Evolutionary conservation across 2,797 vertebrate genomes (phyloP), one percentile per base, ranked within the genome.

Genomic region (Sandelia bainsii): DNA sequence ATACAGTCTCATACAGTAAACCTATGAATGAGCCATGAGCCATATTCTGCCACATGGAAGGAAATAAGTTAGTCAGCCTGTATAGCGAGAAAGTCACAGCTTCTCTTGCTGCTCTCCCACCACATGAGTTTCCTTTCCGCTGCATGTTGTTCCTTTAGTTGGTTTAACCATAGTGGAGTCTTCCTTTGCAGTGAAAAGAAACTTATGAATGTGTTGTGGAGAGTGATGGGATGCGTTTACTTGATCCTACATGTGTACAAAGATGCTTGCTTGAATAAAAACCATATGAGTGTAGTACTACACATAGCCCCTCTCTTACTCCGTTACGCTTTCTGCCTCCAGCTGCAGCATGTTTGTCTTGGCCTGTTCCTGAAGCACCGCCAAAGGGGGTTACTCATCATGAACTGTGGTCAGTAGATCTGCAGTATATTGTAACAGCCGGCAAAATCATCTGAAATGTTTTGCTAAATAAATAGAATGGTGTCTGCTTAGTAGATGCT

Each of bases 291-390:
- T 52, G 72, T 45, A 45, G 57, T 48, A 63, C 72, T 46, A 49
- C 53, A 53, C 49, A 25, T 19, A 48, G 8, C 19, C 66, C 29
- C 52, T 16, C 50, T 1, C 61, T 42, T 4, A 6, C 44, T 72
- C 76, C 1, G 57, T 42, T 4, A 5, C 44, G 69, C 76, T 65
- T 51, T 76, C 58, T 62, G 80, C 83, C 74, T 87, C 79, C 89
- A 93, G 90, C 91, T 90, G 84, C 77, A 81, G 69, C 45, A 56
- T 92, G 85, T 90, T 92, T 92, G 88, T 83, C 67, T 90, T 93
- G 93, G 89, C 88, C 59, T 59, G n/a, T 3, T 57, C 50, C 2
- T 83, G 69, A 77, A 64, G 60, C 51, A 67, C 44, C 54, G 62
- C 69, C 54, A 39, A n/a, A 20, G 19, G 59, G 48, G 73, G 27